Evolutionary conservation across 1,140 invertebrate species (phyloP).

Genomic region (Bombus waltoni): DNA sequence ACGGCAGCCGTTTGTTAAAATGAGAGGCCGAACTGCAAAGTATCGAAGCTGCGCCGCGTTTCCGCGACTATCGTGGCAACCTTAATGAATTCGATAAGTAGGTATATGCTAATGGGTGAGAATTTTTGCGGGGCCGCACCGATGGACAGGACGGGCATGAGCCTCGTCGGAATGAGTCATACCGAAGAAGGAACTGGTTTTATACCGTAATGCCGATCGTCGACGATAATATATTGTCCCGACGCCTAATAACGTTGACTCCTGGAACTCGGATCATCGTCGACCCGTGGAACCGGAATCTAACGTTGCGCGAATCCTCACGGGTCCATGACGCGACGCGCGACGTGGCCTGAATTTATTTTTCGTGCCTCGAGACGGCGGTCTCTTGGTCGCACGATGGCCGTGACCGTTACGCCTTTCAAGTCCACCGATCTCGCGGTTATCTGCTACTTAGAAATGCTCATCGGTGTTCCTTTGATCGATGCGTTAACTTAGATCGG

Average conservation of each 20-base stretch:
- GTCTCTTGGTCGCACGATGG: neutral
- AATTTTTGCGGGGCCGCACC: slow-evolving; percentile 43
- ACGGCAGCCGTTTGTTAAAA: slow-evolving; percentile 5
- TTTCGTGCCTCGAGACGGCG: neutral
- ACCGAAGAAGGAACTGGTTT: slow-evolving; percentile 64
- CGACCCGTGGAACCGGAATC: slow-evolving; percentile 53
- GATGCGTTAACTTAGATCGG: neutral
- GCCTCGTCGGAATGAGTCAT: slow-evolving; percentile 60
- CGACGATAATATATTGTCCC: slow-evolving; percentile 68
- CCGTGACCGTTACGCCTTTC: neutral
- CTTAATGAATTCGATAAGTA: slow-evolving; percentile 68
- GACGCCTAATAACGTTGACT: slow-evolving; percentile 68
- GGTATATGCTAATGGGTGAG: slow-evolving; percentile 61
- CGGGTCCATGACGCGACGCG: neutral
- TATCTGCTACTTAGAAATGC: neutral
- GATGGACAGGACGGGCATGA: neutral
- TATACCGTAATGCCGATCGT: slow-evolving; percentile 62
- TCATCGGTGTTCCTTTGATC: neutral
- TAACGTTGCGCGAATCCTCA: slow-evolving; percentile 17
- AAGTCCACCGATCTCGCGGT: neutral
- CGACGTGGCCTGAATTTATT: slow-evolving; percentile 19
- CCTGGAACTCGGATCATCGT: slow-evolving; percentile 38
- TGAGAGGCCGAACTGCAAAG: neutral
- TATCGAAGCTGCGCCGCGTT: slow-evolving; percentile 34
- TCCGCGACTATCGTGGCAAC: slow-evolving; percentile 52